Base-by-base conservation (phyloP, 2,888 invertebrate species). In the Idaea dimidiata region DNA sequence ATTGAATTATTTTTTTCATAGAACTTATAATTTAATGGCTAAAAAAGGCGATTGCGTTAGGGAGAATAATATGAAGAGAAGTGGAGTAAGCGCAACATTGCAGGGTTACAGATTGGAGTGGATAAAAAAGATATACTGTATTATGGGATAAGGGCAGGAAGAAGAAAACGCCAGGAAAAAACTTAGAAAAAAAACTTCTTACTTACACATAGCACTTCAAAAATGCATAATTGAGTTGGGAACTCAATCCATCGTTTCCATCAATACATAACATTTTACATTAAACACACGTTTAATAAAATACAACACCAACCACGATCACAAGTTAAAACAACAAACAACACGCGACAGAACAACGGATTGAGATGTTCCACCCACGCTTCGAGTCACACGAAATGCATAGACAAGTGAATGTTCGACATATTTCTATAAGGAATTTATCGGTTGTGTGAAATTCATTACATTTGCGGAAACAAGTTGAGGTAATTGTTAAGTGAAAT, bases 321-420 rank as follows among this genome's bases (percentile, higher is more conserved):
- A 79, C 75, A 76, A 62, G 62, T 63, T 60, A 65, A n/a, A n/a
- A n/a, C n/a, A n/a, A n/a, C n/a, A 59, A 75, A 80, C 82, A 83
- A 76, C 79, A 65, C 73, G 69, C 73, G 72, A 65, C 73, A 69
- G 72, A 72, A 86, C 87, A 84, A 79, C 77, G 83, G 82, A 89
- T 89, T 88, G 88, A 88, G 87, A 81, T 85, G 89, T 86, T 62
- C 73, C 70, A 68, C 69, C 76, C 80, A 84, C 84, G 80, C n/a
- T 79, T 81, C 78, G 70, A 75, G 24, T 24, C 24, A 24, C 24
- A 24, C 24, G 24, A 24, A 70, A 75, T 74, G 72, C 75, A 83
- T 84, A 79, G 73, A 69, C 65, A 65, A 62, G 69, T 66, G 64
- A 66, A 43, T 43, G 43, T 43, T 54, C 43, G 67, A 76, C 74